Base-by-base conservation (phyloP, 2,797 vertebrate genomes). In the Sphaeramia orbicularis region DNA sequence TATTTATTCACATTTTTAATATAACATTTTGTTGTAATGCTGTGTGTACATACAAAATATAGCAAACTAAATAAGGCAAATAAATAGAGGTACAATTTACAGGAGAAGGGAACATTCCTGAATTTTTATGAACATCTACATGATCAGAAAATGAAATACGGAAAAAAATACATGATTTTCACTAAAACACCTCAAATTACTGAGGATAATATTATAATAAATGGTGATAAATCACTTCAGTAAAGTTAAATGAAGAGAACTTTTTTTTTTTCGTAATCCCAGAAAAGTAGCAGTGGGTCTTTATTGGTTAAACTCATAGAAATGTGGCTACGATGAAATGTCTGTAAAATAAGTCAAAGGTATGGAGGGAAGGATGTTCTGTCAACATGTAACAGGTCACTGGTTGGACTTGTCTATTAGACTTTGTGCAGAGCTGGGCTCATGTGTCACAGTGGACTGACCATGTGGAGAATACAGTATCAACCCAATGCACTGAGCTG, bases 41-140 rank as follows among this genome's bases (percentile, higher is more conserved):
- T 89, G 92, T 88, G 93, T 94, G 93, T 95, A 96, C 94, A 92
- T 96, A 96, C 90, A 94, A 95, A 94, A 96, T 88, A 92, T 94
- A 95, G 92, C 94, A 94, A 95, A 95, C 94, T 95, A 95, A 95
- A 95, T 95, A 96, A 94, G 93, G 94, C 94, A 95, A 96, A 96
- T 96, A 96, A 96, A 96, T 96, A 96, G 93, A 95, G 92, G 90
- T 95, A 94, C 91, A 92, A 95, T 95, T 95, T 96, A 96, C 94
- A 96, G 90, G 90, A 91, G 92, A 92, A 90, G 82, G 82, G 72
- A 92, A 95, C 91, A 94, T 94, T 94, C 90, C 89, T 93, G 92
- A 93, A 89, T 89, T n/a, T n/a, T n/a, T n/a, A n/a, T n/a, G n/a
- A n/a, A n/a, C n/a, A n/a, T n/a, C n/a, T n/a, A n/a, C n/a, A n/a